Evolutionary conservation across 2,797 vertebrate species (phyloP).

Genomic region (Gymnothorax javanicus): DNA sequence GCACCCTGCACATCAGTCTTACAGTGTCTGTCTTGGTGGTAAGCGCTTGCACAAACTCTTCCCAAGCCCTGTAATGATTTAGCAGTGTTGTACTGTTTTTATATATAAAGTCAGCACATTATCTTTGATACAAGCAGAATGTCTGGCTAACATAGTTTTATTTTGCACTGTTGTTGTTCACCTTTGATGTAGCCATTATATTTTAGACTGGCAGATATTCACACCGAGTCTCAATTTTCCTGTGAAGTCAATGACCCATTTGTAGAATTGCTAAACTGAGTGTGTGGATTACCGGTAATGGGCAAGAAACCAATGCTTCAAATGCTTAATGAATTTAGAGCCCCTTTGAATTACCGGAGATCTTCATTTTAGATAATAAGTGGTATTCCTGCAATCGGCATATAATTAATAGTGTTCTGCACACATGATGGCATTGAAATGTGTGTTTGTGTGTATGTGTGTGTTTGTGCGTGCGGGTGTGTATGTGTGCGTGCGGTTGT

Average conservation of each 20-base stretch:
- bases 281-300: background rate
- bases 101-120: background rate
- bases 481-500: background rate
- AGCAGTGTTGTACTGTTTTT: background rate
- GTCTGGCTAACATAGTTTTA: background rate
- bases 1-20: background rate
- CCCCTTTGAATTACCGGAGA: background rate
- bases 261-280: background rate
- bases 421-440: constrained; percentile 11
- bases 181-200: background rate
- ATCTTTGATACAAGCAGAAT: background rate
- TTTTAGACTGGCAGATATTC: constrained; percentile 1
- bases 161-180: background rate
- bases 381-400: background rate
- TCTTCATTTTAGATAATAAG: constrained; percentile 10
- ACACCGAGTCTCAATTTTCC: background rate
- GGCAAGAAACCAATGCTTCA: constrained; percentile 19
- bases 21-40: background rate
- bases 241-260: constrained; percentile 15
- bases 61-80: background rate
- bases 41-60: background rate
- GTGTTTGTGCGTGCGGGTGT: background rate
- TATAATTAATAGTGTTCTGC: constrained; percentile 8
- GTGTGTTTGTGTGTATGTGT: background rate
- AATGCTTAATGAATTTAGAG: background rate